These are phyloP conservation scores for Chelonus formosanus DNA, from an alignment of 2,888 invertebrate species.

Conservation along the genomic window DNA sequence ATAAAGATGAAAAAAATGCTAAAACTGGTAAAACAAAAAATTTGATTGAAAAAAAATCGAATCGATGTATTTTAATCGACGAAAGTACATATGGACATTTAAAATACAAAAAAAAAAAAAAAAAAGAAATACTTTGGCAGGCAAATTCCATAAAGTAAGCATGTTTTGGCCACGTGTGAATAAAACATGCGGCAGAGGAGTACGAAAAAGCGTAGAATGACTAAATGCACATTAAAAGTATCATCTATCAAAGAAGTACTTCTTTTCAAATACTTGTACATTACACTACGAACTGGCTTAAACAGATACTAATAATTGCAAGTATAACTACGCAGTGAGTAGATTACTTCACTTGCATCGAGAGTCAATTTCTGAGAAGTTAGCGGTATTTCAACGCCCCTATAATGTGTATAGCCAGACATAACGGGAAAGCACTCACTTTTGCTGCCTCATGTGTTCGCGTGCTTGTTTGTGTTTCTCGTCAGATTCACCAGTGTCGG, in stretches of 20 bases:
- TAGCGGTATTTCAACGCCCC: conserved; percentile 51
- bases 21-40: no score
- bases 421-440: conserved; percentile 37
- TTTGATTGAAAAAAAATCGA: no score
- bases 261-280: background rate
- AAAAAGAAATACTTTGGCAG: no score
- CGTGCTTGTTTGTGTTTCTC: conserved; percentile 13
- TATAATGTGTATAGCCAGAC: conserved; percentile 26
- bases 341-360: conserved; percentile 53
- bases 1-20: no score
- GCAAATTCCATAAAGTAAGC: no score
- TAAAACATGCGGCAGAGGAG: no score
- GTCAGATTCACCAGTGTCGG: conserved; percentile 18
- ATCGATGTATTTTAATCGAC: no score
- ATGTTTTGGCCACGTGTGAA: no score
- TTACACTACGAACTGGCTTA: no score
- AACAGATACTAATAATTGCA: no score
- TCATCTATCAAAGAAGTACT: background rate
- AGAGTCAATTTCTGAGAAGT: conserved; percentile 56
- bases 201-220: background rate
- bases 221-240: background rate
- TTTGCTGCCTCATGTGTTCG: conserved; percentile 27
- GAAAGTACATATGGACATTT: no score
- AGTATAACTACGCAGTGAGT: conserved; percentile 33
- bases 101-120: no score